phyloP scores from a whole-genome alignment of 2,888 invertebrate genomes.

The Drosophila ezoana region DNA sequence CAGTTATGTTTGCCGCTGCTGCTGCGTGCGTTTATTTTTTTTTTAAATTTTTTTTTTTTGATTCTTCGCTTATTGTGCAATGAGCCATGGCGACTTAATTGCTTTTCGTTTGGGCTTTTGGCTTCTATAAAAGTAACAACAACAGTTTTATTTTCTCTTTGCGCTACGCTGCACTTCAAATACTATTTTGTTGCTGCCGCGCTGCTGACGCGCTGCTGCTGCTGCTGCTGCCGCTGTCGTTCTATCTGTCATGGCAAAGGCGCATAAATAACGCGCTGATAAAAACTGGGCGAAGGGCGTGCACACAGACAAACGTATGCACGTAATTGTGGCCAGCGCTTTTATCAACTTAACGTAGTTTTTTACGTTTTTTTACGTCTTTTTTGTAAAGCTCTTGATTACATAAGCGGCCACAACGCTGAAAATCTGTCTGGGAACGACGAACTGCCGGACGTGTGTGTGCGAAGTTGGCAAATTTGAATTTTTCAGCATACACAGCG shows the following conservation, averaged over 20 bases:
- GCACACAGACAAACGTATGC: slow-evolving; percentile 50
- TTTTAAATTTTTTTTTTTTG: slow-evolving; percentile 47
- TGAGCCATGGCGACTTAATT: slow-evolving; percentile 79
- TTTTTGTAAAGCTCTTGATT: slow-evolving; percentile 51
- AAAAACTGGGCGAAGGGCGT: slow-evolving; percentile 77
- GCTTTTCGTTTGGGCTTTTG: slow-evolving; percentile 76
- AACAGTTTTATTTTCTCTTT: slow-evolving; percentile 62
- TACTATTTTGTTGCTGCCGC: slow-evolving; percentile 48
- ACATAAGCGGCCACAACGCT: slow-evolving; percentile 62
- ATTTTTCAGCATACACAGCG: slow-evolving; percentile 53
- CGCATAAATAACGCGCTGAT: slow-evolving; percentile 76
- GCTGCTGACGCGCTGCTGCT: slow-evolving; percentile 9
- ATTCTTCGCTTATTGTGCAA: slow-evolving; percentile 80
- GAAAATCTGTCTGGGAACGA: slow-evolving; percentile 66
- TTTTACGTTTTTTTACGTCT: slow-evolving; percentile 36
- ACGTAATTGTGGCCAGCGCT: slow-evolving; percentile 73
- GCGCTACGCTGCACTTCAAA: slow-evolving; percentile 77
- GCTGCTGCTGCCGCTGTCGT: slow-evolving; percentile 34
- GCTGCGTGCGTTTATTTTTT: slow-evolving; percentile 40
- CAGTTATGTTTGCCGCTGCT: slow-evolving; percentile 68
- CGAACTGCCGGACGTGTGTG: slow-evolving; percentile 39
- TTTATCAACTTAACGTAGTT: slow-evolving; percentile 64
- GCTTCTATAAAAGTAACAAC: slow-evolving; percentile 45
- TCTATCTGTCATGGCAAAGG: slow-evolving; percentile 63
- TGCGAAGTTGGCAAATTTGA: slow-evolving; percentile 71